phyloP scores from a whole-genome alignment of 2,888 invertebrate species.

The Seira sanloemensis region DNA sequence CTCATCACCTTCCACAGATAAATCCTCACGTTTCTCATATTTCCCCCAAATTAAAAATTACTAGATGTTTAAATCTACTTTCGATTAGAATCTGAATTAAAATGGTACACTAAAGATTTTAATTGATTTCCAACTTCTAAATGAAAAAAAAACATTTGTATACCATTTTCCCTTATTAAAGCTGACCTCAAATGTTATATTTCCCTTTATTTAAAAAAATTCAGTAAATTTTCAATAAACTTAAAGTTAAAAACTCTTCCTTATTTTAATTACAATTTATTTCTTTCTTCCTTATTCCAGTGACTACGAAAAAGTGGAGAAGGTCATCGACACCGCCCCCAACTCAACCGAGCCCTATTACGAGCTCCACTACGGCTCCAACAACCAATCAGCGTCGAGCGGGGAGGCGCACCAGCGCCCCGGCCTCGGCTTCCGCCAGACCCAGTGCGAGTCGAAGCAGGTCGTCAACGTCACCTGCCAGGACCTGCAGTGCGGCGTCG shows the following conservation, averaged over 20 bases:
- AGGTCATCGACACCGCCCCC: conserved; percentile 60
- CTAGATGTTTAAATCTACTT: too few relatives aligned
- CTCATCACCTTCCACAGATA: too few relatives aligned
- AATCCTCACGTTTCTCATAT: too few relatives aligned
- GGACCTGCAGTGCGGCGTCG: conserved; percentile 82
- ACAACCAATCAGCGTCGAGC: conserved; percentile 50
- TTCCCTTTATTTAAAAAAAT: background rate
- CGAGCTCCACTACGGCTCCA: conserved; percentile 67
- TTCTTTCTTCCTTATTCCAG: conserved; percentile 34
- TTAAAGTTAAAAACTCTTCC: too few relatives aligned
- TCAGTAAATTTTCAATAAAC: background rate
- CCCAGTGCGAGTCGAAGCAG: conserved; percentile 79
- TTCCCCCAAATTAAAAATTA: too few relatives aligned
- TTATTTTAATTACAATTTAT: background rate
- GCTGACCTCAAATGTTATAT: too few relatives aligned
- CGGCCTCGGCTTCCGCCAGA: conserved; percentile 80
- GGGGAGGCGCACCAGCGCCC: conserved; percentile 76
- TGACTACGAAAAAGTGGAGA: conserved; percentile 72
- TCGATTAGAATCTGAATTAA: too few relatives aligned
- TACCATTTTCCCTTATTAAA: too few relatives aligned
- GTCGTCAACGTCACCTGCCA: conserved; percentile 83
- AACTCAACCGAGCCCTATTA: conserved; percentile 68
- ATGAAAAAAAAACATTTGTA: too few relatives aligned
- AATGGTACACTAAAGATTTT: too few relatives aligned
- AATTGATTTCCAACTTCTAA: too few relatives aligned